Conservation (phyloP, 2,113 vertebrate genomes). For the Helogale parvula region DNA sequence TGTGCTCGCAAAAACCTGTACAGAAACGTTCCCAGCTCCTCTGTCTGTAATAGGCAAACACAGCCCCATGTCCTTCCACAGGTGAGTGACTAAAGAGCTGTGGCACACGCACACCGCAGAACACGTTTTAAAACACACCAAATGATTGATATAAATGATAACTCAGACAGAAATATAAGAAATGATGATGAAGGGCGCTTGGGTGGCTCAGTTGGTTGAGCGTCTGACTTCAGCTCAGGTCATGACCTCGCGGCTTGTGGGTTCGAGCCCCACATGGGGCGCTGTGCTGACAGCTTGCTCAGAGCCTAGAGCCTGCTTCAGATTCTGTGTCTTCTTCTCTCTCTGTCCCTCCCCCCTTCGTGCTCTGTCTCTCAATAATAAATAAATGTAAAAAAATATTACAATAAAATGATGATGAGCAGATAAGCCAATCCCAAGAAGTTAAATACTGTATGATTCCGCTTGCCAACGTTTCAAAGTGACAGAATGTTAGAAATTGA, state of each 20-base stretch:
- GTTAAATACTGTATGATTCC: neutral
- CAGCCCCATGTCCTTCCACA: neutral
- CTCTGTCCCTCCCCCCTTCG: too few species aligned
- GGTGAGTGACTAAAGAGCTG: neutral
- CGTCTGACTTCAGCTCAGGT: too few species aligned
- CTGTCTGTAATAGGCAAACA: neutral
- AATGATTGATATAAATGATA: neutral
- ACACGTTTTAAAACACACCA: neutral
- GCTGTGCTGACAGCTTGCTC: too few species aligned
- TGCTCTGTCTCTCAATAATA: too few species aligned
- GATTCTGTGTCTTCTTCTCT: too few species aligned
- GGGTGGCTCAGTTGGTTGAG: too few species aligned
- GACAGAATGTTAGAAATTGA: neutral
- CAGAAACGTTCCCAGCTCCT: neutral
- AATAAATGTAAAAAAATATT: too few species aligned
- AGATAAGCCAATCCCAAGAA: neutral
- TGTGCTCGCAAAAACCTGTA: neutral
- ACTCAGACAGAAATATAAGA: neutral
- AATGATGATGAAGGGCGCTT: neutral
- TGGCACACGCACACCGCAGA: accelerated
- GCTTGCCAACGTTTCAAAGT: neutral
- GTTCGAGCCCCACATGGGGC: too few species aligned
- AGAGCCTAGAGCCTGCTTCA: too few species aligned
- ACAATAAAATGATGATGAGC: neutral
- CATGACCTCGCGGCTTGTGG: too few species aligned